Conservation (phyloP, 2,888 invertebrate species). For the Ischnus inquisitorius region DNA sequence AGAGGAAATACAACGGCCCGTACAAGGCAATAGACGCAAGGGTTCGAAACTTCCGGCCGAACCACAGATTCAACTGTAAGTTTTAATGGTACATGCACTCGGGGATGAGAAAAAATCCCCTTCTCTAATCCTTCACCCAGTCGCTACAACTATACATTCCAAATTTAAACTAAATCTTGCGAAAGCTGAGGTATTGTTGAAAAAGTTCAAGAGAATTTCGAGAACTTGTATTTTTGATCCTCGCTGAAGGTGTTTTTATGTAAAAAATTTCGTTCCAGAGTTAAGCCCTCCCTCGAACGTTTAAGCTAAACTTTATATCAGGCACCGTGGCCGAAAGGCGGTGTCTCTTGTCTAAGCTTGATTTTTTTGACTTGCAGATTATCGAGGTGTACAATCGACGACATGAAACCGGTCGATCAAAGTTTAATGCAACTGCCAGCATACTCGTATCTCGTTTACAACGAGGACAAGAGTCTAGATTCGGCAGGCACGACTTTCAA, state of each 20-base stretch:
- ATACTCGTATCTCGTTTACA: conserved; percentile 91
- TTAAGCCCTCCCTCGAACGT: no score
- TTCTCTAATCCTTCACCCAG: no score
- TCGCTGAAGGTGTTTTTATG: no score
- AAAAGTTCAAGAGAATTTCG: no score
- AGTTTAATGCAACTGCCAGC: conserved; percentile 89
- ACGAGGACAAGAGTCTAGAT: conserved; percentile 93
- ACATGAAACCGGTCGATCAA: conserved; percentile 88
- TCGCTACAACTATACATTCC: no score
- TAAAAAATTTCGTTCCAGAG: no score
- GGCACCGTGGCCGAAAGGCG: background rate
- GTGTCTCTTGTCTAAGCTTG: background rate
- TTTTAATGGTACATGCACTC: conserved; percentile 60
- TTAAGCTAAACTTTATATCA: no score
- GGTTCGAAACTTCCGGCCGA: conserved; percentile 86
- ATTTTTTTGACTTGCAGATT: conserved; percentile 83
- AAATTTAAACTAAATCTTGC: no score
- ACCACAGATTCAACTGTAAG: conserved; percentile 84
- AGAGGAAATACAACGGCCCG: conserved; percentile 86
- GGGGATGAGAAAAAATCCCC: no score
- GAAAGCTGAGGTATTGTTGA: no score
- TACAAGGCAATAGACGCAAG: conserved; percentile 84
- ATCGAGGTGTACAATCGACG: conserved; percentile 86
- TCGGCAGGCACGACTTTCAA: conserved; percentile 91
- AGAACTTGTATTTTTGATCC: no score